These are phyloP conservation scores for Cottus gobio DNA, from an alignment of 2,113 vertebrate species.

Conservation along the genomic window DNA sequence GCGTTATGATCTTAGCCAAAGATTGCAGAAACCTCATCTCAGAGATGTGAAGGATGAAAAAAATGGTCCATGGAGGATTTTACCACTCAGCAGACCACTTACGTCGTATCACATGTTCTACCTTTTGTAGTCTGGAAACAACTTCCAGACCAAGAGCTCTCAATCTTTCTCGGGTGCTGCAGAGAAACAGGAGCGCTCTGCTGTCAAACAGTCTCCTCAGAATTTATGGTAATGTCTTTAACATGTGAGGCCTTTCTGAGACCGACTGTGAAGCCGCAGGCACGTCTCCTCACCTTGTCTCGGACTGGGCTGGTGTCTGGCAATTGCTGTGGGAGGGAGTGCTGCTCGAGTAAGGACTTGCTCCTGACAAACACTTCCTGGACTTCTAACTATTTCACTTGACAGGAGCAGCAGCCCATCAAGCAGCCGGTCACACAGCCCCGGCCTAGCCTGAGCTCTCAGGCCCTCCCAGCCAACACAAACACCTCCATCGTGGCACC, in stretches of 20 bases:
- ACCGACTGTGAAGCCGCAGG: no score
- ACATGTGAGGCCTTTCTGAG: slow-evolving; percentile 63
- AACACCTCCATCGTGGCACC: slow-evolving; percentile 56
- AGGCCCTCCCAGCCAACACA: slow-evolving; percentile 65
- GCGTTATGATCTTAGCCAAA: slow-evolving; percentile 25
- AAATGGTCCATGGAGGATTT: slow-evolving; percentile 30
- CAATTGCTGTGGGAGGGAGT: slow-evolving; percentile 31
- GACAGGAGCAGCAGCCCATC: slow-evolving; percentile 35
- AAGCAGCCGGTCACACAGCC: slow-evolving; percentile 22
- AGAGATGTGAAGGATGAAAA: slow-evolving; percentile 27
- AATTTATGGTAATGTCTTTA: slow-evolving; percentile 66
- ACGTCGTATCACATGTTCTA: slow-evolving; percentile 39
- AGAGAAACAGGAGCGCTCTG: slow-evolving; percentile 35
- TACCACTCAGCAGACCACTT: slow-evolving; percentile 23
- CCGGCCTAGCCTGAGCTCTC: slow-evolving; percentile 15
- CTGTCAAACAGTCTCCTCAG: slow-evolving; percentile 42
- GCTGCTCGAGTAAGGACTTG: slow-evolving; percentile 43
- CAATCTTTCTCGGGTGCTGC: neutral
- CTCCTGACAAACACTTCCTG: slow-evolving; percentile 59
- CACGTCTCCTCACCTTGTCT: slow-evolving; percentile 64
- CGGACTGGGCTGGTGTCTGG: slow-evolving; percentile 54
- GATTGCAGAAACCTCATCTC: slow-evolving; percentile 13
- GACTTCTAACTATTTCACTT: slow-evolving; percentile 55
- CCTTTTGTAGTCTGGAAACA: slow-evolving; percentile 53
- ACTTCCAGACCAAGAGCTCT: slow-evolving; percentile 43